These are phyloP conservation scores for Diorhabda carinulata DNA, from an alignment of 1,140 invertebrate species.

Conservation along the genomic window DNA sequence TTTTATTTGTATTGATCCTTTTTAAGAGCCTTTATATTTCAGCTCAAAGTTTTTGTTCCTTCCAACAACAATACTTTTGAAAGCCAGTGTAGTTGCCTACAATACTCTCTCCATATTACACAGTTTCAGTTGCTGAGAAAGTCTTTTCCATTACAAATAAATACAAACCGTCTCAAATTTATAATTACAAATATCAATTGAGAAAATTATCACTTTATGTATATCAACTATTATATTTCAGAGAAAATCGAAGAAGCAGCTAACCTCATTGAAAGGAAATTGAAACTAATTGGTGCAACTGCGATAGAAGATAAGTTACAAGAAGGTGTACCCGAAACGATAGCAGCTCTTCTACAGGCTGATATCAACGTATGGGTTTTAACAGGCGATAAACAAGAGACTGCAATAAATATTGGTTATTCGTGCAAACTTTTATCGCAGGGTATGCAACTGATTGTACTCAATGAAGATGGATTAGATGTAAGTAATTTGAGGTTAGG, in stretches of 20 bases:
- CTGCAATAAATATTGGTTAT: conserved; percentile 98
- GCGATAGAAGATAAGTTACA: conserved; percentile 97
- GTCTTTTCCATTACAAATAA: too few relatives aligned
- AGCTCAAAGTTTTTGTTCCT: too few relatives aligned
- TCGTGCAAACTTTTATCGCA: conserved; percentile 85
- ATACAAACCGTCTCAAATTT: too few relatives aligned
- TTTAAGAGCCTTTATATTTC: too few relatives aligned
- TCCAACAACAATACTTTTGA: too few relatives aligned
- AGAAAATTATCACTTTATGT: too few relatives aligned
- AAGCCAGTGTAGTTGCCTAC: too few relatives aligned
- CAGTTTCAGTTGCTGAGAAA: too few relatives aligned
- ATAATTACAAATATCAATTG: too few relatives aligned
- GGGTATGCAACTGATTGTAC: conserved; percentile 82
- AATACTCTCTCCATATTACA: too few relatives aligned
- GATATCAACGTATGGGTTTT: conserved; percentile 96
- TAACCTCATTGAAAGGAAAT: conserved; percentile 78
- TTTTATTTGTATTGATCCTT: too few relatives aligned
- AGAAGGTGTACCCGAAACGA: conserved; percentile 85
- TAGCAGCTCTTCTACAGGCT: conserved; percentile 82
- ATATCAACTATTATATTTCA: conserved; percentile 18
- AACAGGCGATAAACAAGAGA: conserved; percentile 99
- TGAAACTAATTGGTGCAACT: conserved; percentile 83
- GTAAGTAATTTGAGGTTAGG: conserved; percentile 54
- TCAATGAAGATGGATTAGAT: conserved; percentile 92
- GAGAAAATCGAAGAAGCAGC: conserved; percentile 79